Evolutionary conservation across 2,113 vertebrate species (phyloP).

Genomic region (Rostratula benghalensis): DNA sequence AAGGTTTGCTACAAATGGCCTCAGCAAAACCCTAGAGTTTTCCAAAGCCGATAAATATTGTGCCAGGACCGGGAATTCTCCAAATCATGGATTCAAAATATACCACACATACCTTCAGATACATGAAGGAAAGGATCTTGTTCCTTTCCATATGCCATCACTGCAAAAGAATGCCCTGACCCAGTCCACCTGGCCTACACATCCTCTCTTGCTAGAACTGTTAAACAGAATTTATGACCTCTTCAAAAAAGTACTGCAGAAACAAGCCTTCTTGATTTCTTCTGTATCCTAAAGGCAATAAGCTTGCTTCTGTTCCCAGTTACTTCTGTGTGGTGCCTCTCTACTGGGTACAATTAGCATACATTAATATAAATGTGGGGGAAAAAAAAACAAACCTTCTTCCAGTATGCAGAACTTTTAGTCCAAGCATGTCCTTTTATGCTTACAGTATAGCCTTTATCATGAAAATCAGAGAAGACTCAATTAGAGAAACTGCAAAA

Average conservation of each 20-base stretch:
- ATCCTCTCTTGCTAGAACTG: not conserved
- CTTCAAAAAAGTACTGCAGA: not conserved
- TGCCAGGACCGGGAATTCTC: not conserved
- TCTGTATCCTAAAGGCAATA: not conserved
- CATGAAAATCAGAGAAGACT: not conserved
- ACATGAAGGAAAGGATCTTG: not conserved
- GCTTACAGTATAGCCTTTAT: not conserved
- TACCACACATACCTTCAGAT: not conserved
- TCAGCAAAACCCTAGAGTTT: not conserved
- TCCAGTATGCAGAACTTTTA: not conserved
- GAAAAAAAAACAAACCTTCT: not conserved
- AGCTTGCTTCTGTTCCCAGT: not conserved
- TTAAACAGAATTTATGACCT: not conserved
- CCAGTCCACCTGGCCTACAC: not conserved
- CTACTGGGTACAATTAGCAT: not conserved
- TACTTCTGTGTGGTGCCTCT: not conserved
- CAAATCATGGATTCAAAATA: not conserved
- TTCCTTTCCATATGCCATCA: not conserved
- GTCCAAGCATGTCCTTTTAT: not conserved
- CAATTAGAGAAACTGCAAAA: not conserved
- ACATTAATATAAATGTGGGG: not conserved
- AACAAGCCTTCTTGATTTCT: not conserved
- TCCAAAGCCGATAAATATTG: not conserved
- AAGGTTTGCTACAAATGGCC: constrained; percentile 81
- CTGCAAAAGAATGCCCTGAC: not conserved